Evolutionary conservation across 2,888 invertebrate species (phyloP).

Genomic region (Onchidella celtica): DNA sequence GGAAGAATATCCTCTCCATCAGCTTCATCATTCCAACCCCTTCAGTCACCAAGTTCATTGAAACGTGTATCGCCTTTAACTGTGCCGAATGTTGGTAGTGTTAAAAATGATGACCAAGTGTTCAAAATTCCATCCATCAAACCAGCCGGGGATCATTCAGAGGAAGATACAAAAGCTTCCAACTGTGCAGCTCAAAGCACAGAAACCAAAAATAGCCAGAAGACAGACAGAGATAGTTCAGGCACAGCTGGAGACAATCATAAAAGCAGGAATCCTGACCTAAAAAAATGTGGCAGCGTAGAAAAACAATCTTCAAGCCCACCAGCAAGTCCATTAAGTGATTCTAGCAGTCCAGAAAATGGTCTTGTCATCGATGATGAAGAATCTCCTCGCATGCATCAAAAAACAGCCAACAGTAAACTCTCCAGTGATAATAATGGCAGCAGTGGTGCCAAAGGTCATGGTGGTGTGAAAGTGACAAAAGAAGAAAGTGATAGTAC

Average conservation of each 20-base stretch:
- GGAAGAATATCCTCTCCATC: constrained; percentile 6
- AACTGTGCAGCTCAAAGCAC: neutral
- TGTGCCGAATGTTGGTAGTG: neutral
- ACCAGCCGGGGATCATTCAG: constrained; percentile 47
- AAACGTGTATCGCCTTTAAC: constrained; percentile 32
- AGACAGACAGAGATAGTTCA: neutral
- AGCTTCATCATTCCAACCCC: constrained; percentile 23
- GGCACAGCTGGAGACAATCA: neutral
- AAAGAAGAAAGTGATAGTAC: constrained; percentile 9
- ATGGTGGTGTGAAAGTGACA: constrained; percentile 2
- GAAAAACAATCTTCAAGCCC: constrained; percentile 11
- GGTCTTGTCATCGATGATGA: constrained; percentile 79
- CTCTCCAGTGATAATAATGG: neutral
- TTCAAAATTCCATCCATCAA: constrained; percentile 72
- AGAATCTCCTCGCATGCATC: constrained; percentile 48
- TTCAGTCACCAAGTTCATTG: constrained; percentile 48
- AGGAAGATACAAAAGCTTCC: constrained; percentile 52
- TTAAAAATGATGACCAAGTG: constrained; percentile 56
- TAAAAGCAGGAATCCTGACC: neutral
- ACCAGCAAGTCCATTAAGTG: constrained; percentile 67
- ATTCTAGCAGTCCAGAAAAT: constrained; percentile 78
- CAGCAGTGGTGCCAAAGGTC: constrained; percentile 35
- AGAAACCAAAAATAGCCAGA: constrained; percentile 1
- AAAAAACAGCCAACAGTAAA: neutral
- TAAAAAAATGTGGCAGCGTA: neutral